Evolutionary conservation across 2,888 invertebrate species (phyloP).

Genomic region (Cantharis rustica): DNA sequence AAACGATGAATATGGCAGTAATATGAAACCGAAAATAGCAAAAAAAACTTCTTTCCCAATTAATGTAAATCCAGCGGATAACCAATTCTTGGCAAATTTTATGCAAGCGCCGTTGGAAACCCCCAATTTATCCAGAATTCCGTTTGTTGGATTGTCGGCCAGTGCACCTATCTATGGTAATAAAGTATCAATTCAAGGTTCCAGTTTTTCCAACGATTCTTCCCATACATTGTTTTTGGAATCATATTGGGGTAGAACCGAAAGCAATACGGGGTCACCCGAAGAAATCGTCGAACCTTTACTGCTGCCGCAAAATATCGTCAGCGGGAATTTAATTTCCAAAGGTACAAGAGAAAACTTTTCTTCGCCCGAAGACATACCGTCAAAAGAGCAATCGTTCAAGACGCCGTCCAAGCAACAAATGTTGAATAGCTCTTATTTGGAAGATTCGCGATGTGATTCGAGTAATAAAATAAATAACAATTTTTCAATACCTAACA

Average conservation of each 20-base stretch:
- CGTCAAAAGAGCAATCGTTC: background rate
- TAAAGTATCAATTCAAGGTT: background rate
- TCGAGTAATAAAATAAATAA: background rate
- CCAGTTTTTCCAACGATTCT: background rate
- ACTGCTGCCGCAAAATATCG: background rate
- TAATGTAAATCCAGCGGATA: background rate
- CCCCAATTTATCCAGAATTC: background rate
- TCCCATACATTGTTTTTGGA: background rate
- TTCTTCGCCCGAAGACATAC: background rate
- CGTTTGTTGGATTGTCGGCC: background rate
- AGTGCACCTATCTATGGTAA: background rate
- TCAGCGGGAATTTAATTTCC: background rate
- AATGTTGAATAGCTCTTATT: background rate
- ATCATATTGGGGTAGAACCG: background rate
- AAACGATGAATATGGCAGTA: background rate
- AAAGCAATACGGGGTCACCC: background rate
- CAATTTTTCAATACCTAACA: background rate
- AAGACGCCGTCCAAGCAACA: background rate
- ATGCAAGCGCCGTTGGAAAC: background rate
- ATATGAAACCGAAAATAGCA: background rate
- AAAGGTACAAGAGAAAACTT: background rate
- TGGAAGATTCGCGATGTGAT: background rate
- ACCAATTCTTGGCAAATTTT: background rate
- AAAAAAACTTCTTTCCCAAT: background rate
- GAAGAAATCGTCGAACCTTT: background rate